Conservation (phyloP, 2,797 vertebrate genomes). For the Arnoldichthys spilopterus region DNA sequence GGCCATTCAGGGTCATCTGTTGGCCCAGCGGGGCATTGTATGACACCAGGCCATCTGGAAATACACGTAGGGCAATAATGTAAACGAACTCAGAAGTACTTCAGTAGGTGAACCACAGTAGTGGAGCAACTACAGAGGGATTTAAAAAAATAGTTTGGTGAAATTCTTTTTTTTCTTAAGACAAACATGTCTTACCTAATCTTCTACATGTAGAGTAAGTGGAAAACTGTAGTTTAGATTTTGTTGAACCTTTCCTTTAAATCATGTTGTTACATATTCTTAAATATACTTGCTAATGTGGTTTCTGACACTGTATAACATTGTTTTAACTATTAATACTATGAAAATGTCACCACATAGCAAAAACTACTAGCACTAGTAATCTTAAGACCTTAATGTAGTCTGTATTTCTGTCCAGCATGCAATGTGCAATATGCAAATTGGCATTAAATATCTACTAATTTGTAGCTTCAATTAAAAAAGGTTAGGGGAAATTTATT, state of each 20-base stretch:
- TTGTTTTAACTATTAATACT: not conserved
- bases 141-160: not conserved
- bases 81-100: not conserved
- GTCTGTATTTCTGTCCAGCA: not conserved
- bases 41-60: slow-evolving; percentile 92
- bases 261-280: not conserved
- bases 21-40: slow-evolving; percentile 90
- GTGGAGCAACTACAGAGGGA: not conserved
- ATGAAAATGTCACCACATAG: not conserved
- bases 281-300: not conserved
- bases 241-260: no score
- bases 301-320: not conserved
- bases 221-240: no score
- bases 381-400: not conserved
- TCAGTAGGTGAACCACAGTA: not conserved
- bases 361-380: not conserved
- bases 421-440: no score
- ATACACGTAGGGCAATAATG: slow-evolving; percentile 1
- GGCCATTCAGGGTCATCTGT: slow-evolving; percentile 81
- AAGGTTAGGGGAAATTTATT: no score
- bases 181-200: no score
- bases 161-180: not conserved
- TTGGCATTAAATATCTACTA: no score
- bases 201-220: no score
- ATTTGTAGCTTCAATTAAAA: no score